A percentile compares a stretch with the other conserved stretches of the same genome.
These are phyloP conservation scores for Actinia tenebrosa DNA, from an alignment of 64 coral and sea anemone species.

Conservation along the genomic window DNA sequence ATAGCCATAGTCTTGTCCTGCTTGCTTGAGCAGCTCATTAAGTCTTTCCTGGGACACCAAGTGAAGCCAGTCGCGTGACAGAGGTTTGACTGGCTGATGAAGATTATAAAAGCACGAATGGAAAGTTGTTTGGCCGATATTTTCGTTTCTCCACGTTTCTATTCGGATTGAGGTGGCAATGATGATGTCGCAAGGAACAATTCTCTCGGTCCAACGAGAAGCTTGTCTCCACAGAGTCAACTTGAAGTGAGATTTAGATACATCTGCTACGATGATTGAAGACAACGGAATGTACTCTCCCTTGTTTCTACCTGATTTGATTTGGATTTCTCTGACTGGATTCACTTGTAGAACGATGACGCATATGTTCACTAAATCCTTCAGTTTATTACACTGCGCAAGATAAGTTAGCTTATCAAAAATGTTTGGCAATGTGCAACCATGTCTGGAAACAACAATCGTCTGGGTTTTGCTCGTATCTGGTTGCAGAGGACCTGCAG, in stretches of 20 bases:
- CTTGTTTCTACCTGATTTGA: slow-evolving; percentile 55
- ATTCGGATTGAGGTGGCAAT: slow-evolving; percentile 58
- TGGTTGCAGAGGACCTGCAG: not conserved
- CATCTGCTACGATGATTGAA: slow-evolving; percentile 75
- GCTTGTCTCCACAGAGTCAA: slow-evolving; percentile 84
- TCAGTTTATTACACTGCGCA: slow-evolving; percentile 40
- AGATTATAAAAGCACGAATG: slow-evolving; percentile 68
- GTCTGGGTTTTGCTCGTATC: not conserved
- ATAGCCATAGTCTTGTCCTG: slow-evolving; percentile 37
- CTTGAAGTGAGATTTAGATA: slow-evolving; percentile 72
- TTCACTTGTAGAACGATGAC: slow-evolving; percentile 87
- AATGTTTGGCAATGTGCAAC: slow-evolving; percentile 36
- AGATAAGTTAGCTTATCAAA: slow-evolving; percentile 53
- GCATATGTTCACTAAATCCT: slow-evolving; percentile 61
- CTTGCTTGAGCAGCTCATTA: slow-evolving; percentile 40
- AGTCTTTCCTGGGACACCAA: slow-evolving; percentile 56
- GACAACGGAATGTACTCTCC: slow-evolving; percentile 71
- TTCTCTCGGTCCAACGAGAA: slow-evolving; percentile 59
- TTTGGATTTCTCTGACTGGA: slow-evolving; percentile 68
- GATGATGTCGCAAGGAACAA: slow-evolving; percentile 59
- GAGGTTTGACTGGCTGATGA: slow-evolving; percentile 53
- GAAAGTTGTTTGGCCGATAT: slow-evolving; percentile 70
- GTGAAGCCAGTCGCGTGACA: slow-evolving; percentile 58
- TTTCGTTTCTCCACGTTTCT: slow-evolving; percentile 78
- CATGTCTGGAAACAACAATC: not conserved